Conservation (phyloP, 2,113 vertebrate species). For the Opisthocomus hoazin region DNA sequence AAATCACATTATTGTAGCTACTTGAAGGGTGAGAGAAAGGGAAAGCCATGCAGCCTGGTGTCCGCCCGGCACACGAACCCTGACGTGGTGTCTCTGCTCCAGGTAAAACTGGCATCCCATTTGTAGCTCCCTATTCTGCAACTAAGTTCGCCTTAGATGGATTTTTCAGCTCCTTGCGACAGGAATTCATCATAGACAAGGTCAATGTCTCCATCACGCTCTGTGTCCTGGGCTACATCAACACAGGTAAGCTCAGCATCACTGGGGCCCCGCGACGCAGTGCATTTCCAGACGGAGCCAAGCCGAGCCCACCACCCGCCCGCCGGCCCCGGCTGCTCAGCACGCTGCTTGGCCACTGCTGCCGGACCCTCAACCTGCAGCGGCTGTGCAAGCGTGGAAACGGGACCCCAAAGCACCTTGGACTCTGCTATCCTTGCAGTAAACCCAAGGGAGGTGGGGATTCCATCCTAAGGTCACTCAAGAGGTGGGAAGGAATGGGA, state of each 20-base stretch:
- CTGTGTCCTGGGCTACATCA: conserved; percentile 73
- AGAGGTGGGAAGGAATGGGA: background rate
- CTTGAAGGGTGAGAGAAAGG: background rate
- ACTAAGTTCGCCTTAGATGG: conserved; percentile 77
- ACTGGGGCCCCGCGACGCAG: accelerated
- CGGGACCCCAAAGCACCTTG: accelerated
- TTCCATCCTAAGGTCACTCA: background rate
- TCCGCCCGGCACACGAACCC: background rate
- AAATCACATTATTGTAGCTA: background rate
- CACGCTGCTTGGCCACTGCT: background rate
- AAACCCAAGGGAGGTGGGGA: background rate
- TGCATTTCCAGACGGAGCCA: accelerated
- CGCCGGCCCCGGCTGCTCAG: background rate
- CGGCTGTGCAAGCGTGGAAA: accelerated
- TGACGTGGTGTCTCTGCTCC: background rate
- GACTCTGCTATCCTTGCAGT: background rate
- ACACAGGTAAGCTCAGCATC: conserved; percentile 68
- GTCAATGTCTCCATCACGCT: conserved; percentile 73
- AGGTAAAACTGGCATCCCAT: conserved; percentile 59
- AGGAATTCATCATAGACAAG: conserved; percentile 50
- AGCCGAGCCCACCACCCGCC: background rate
- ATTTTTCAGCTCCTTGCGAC: conserved; percentile 74
- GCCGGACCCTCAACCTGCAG: background rate
- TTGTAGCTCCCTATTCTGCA: conserved; percentile 61
- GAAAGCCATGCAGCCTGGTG: background rate